phyloP scores from a whole-genome alignment of 2,888 invertebrate species.

The Apamea monoglypha region DNA sequence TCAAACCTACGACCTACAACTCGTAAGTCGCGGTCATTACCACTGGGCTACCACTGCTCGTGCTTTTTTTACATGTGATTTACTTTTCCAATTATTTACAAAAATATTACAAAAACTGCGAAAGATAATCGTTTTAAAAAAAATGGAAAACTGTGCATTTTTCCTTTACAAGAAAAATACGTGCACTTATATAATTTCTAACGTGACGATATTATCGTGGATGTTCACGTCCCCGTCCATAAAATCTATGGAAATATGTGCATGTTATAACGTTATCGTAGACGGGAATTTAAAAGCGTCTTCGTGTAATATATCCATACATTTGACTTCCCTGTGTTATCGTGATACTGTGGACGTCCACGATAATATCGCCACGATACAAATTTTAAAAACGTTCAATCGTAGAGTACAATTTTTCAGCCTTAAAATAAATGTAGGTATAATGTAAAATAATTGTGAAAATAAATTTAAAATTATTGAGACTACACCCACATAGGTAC shows the following conservation, averaged over 20 bases:
- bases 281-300: not conserved
- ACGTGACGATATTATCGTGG: not conserved
- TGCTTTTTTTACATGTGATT: too few relatives aligned
- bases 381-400: not conserved
- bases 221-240: too few relatives aligned
- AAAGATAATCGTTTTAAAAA: too few relatives aligned
- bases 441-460: too few relatives aligned
- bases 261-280: not conserved
- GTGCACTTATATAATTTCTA: not conserved
- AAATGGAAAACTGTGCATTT: too few relatives aligned
- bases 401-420: not conserved
- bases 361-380: not conserved
- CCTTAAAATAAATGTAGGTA: too few relatives aligned
- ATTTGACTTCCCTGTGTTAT: not conserved
- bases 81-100: not conserved
- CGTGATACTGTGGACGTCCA: not conserved
- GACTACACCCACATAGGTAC: slow-evolving; percentile 9
- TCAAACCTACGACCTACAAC: too few relatives aligned
- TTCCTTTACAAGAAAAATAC: too few relatives aligned
- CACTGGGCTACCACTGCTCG: too few relatives aligned
- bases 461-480: slow-evolving; percentile 14
- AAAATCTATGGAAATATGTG: not conserved
- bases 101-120: not conserved
- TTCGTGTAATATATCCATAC: not conserved
- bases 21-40: too few relatives aligned